A percentile compares a stretch with the other conserved stretches of the same genome.
Conservation (phyloP, 2,888 invertebrate species). For the Clostera curtula region DNA sequence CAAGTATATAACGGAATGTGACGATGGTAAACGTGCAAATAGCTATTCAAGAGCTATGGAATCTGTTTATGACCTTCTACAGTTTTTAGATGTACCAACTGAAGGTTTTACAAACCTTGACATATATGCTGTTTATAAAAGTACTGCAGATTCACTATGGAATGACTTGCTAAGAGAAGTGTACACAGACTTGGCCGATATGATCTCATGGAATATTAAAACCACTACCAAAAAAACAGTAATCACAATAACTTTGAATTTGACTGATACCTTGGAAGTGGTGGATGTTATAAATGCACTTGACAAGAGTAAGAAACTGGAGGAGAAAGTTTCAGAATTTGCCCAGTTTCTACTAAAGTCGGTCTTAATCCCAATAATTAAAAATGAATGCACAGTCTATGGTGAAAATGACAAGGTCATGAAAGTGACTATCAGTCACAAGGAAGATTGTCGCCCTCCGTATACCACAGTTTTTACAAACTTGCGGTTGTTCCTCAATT, state of each 20-base stretch:
- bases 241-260: slow-evolving; percentile 45
- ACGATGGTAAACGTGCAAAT: slow-evolving; percentile 42
- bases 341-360: slow-evolving; percentile 73
- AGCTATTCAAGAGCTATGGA: slow-evolving; percentile 62
- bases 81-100: slow-evolving; percentile 54
- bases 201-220: slow-evolving; percentile 53
- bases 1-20: slow-evolving; percentile 48
- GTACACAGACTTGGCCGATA: slow-evolving; percentile 60
- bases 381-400: slow-evolving; percentile 54
- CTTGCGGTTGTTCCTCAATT: slow-evolving; percentile 72
- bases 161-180: slow-evolving; percentile 62
- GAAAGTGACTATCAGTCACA: slow-evolving; percentile 50
- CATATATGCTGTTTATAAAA: slow-evolving; percentile 62
- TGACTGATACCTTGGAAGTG: slow-evolving; percentile 34
- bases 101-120: slow-evolving; percentile 69
- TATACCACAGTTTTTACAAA: slow-evolving; percentile 75
- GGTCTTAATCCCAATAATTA: slow-evolving; percentile 75
- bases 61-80: slow-evolving; percentile 61
- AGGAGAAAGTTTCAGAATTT: slow-evolving; percentile 70
- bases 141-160: slow-evolving; percentile 56
- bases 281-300: slow-evolving; percentile 55
- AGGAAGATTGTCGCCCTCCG: slow-evolving; percentile 49
- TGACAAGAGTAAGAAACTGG: slow-evolving; percentile 50
- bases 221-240: slow-evolving; percentile 35
- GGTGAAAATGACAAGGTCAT: slow-evolving; percentile 46